These are phyloP conservation scores for Eulemur rufifrons DNA, from an alignment of 2,113 vertebrate species.

Conservation along the genomic window DNA sequence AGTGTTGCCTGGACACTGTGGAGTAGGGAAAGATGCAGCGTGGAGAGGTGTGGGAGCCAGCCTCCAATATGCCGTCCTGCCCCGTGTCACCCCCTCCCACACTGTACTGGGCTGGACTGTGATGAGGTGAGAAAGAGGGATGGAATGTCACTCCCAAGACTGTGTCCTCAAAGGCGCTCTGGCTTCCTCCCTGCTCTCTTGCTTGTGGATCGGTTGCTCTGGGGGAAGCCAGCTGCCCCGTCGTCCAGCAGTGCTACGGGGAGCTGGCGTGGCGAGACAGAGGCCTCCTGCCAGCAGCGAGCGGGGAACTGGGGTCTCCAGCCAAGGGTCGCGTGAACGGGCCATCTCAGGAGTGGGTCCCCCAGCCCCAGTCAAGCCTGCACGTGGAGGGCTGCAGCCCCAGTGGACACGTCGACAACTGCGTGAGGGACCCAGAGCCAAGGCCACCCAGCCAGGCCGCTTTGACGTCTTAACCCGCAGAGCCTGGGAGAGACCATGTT, in stretches of 20 bases:
- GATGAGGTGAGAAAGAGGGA: neutral
- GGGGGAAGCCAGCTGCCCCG: accelerated
- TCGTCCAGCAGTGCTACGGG: accelerated
- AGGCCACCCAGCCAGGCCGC: too few relatives aligned
- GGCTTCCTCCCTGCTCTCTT: neutral
- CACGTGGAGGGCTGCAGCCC: neutral
- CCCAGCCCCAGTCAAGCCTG: neutral
- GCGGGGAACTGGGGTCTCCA: neutral
- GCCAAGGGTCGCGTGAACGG: accelerated
- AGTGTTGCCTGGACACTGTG: neutral
- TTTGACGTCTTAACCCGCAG: neutral
- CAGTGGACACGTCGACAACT: accelerated
- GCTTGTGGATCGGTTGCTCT: neutral
- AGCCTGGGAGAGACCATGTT: accelerated
- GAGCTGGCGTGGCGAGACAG: neutral
- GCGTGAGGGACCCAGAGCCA: accelerated
- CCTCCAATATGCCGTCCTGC: accelerated
- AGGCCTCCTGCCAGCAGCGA: neutral
- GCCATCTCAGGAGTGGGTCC: accelerated
- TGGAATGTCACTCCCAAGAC: too few relatives aligned
- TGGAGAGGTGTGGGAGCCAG: neutral
- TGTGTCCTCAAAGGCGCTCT: neutral
- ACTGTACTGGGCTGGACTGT: accelerated
- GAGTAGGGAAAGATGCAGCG: neutral
- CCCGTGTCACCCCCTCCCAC: accelerated